Evolutionary conservation across 2,888 invertebrate species (phyloP), one percentile per base, ranked within the genome.

Genomic region (Lampropteryx suffumata): DNA sequence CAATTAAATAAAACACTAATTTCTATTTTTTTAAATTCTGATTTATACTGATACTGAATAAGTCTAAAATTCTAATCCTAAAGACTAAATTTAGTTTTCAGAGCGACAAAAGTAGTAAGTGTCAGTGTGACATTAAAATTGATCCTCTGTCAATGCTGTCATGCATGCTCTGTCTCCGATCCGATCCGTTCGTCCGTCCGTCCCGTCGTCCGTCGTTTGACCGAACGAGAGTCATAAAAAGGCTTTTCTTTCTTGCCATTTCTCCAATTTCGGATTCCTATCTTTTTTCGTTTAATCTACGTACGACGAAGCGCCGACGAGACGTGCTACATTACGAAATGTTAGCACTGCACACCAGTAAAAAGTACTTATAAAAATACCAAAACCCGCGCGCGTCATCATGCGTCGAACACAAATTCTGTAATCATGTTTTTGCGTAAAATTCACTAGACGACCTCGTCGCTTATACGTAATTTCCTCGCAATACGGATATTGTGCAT

Each of bases 391-490:
- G 79, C 77, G 76, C 76, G 74, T 78, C 77, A 76, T 74, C 73
- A 71, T 74, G 66, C 71, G 73, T 74, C 64, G 61, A 70, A 74
- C 68, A 71, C 65, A 74, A 74, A 76, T 71, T 61, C 55, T 67
- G 52, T 75, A 75, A 78, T 79, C 61, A 85, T 84, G 83, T 80
- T 83, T 80, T 76, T 78, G 76, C 79, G 80, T 80, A 79, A 81
- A 79, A 79, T 81, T 73, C 79, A 80, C 71, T 85, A 83, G 67
- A 66, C 73, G 74, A 72, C 74, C 73, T 78, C 73, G 73, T 69
- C 69, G 67, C 59, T 60, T 64, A 73, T 64, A 72, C 73, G 71
- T 76, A 72, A 70, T 78, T 78, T 76, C 66, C 64, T 76, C 60
- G 62, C 66, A 64, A 46, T 43, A 53, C 55, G 56, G 62, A 63